phyloP scores from a whole-genome alignment of 1,140 invertebrate species.

The Elymnias hypermnestra region DNA sequence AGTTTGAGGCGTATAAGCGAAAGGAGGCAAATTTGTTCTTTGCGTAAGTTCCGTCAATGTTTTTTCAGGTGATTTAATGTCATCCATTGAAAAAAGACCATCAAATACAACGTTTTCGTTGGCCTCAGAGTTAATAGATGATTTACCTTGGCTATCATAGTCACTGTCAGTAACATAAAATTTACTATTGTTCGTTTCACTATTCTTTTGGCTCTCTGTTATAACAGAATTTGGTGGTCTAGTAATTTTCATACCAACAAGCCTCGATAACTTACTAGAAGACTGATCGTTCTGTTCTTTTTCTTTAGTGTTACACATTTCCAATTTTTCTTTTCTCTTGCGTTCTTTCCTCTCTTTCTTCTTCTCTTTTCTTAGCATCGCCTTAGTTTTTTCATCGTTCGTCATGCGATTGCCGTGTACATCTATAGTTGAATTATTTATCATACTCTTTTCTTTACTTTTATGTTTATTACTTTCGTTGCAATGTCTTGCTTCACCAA shows the following conservation, averaged over 20 bases:
- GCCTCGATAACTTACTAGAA: conserved; percentile 26
- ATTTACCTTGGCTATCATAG: conserved; percentile 54
- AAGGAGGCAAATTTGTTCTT: not conserved
- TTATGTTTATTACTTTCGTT: conserved; percentile 43
- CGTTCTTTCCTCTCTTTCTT: conserved; percentile 24
- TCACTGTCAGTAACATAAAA: conserved; percentile 39
- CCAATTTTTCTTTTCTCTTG: conserved; percentile 27
- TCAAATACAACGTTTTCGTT: conserved; percentile 50
- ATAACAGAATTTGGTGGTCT: conserved; percentile 10
- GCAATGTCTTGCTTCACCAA: conserved; percentile 37
- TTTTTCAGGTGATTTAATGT: conserved; percentile 41
- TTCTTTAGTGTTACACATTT: conserved; percentile 11
- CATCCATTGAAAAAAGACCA: conserved; percentile 53
- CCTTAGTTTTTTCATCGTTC: conserved; percentile 22
- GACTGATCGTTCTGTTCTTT: conserved; percentile 15
- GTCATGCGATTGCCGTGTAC: too few relatives aligned
- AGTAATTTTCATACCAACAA: conserved; percentile 50
- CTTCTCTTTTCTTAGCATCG: conserved; percentile 22
- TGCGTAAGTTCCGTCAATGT: conserved; percentile 4
- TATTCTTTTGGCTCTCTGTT: not conserved
- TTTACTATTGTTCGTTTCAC: conserved; percentile 11
- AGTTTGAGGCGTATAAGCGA: not conserved
- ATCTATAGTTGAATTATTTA: too few relatives aligned
- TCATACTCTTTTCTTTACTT: conserved; percentile 36
- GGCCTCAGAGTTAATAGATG: conserved; percentile 39